A percentile compares a stretch with the other conserved stretches of the same genome.
These are phyloP conservation scores for Strigamia crassipes DNA, from an alignment of 2,888 invertebrate species.

Conservation along the genomic window DNA sequence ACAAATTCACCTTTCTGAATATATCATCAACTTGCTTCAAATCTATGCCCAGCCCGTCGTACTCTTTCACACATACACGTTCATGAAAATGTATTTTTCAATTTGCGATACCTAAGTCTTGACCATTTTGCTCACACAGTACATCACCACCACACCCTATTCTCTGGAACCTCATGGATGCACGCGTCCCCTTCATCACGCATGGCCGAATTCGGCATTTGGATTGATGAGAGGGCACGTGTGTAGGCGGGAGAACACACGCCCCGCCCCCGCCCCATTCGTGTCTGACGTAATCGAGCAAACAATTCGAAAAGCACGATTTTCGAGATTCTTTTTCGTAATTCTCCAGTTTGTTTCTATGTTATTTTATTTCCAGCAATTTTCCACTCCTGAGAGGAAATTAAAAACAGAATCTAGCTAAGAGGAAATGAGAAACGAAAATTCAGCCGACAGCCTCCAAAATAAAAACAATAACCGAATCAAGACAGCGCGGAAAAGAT, in stretches of 20 bases:
- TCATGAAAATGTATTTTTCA: neutral
- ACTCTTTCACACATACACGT: neutral
- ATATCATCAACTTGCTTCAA: neutral
- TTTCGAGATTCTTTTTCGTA: neutral
- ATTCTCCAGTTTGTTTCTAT: neutral
- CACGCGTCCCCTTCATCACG: slow-evolving; percentile 20
- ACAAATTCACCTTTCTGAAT: neutral
- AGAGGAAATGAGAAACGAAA: slow-evolving; percentile 20
- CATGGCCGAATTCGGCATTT: slow-evolving; percentile 24
- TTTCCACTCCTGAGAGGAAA: neutral
- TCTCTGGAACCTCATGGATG: neutral
- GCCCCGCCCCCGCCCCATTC: neutral
- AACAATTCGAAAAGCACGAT: neutral
- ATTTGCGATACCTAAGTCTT: neutral
- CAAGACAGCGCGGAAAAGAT: neutral
- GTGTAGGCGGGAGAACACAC: slow-evolving; percentile 29
- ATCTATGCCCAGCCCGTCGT: neutral
- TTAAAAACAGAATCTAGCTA: neutral
- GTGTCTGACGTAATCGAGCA: slow-evolving; percentile 12
- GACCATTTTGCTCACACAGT: neutral
- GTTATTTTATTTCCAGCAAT: neutral
- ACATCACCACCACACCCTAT: neutral
- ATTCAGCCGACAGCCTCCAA: neutral
- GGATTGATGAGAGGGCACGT: slow-evolving; percentile 40
- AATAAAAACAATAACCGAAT: slow-evolving; percentile 23